A percentile compares a stretch with the other conserved stretches of the same genome.
These are phyloP conservation scores for Pseudococcus longispinus DNA, from an alignment of 2,888 invertebrate genomes.

Conservation along the genomic window DNA sequence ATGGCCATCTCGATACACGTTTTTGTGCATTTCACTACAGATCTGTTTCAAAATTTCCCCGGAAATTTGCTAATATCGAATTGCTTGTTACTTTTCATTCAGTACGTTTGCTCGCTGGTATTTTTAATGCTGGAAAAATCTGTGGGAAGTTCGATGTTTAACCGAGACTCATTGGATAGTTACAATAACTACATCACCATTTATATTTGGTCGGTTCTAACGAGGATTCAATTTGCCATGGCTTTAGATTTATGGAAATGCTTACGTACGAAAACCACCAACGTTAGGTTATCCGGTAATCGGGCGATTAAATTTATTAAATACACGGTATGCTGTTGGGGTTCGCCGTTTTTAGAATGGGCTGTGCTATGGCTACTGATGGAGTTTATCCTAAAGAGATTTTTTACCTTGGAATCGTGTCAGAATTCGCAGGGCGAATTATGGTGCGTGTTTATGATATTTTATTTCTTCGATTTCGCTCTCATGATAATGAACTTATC, in stretches of 20 bases:
- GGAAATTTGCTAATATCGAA: conserved; percentile 46
- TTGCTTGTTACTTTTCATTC: conserved; percentile 43
- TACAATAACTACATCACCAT: conserved; percentile 41
- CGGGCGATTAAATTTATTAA: conserved; percentile 37
- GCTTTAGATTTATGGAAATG: conserved; percentile 52
- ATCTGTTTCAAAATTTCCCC: conserved; percentile 50
- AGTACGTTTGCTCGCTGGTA: conserved; percentile 34
- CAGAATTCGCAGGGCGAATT: neutral
- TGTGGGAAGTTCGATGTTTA: neutral
- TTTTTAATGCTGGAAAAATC: conserved; percentile 39
- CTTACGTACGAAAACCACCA: conserved; percentile 43
- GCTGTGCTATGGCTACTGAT: conserved; percentile 20
- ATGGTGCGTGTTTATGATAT: conserved; percentile 37
- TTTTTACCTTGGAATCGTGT: neutral
- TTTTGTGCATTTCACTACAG: conserved; percentile 46
- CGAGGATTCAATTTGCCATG: conserved; percentile 49
- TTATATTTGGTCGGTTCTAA: conserved; percentile 51
- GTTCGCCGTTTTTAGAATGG: conserved; percentile 49
- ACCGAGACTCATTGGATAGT: neutral
- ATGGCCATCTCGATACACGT: conserved; percentile 52
- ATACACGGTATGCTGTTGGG: conserved; percentile 47
- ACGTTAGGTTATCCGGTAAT: conserved; percentile 18
- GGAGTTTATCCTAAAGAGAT: neutral
- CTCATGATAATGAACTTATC: conserved; percentile 37
- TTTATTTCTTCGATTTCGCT: conserved; percentile 35